Base-by-base conservation (phyloP, 2,888 invertebrate species). In the Lasioglossum zephyrum region DNA sequence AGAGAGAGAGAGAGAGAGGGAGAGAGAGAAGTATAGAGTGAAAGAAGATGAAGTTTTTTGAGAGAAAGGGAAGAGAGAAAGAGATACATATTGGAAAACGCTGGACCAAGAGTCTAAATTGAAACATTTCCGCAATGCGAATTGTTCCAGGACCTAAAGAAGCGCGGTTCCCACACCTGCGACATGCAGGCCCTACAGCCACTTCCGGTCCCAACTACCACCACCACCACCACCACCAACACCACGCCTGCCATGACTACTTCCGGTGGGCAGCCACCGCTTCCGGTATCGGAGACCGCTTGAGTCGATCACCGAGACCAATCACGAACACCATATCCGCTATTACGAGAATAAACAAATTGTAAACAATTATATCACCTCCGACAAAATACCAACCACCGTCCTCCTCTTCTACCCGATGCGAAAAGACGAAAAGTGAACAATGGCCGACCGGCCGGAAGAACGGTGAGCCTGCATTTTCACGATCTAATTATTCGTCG, bases 131-230 rank as follows among this genome's bases (percentile, higher is more conserved):
- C 90, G 90, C 93, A 94, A 94, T 95, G 91, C 92, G 91, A 94
- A 93, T 94, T 95, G 95, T 95, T 95, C 92, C 95, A 95, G 95
- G 95, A 95, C 90, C 93, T 95, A 93, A 95, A 95, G 95, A 95
- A 95, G 94, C 95, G 95, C 93, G 94, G 94, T 93, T 95, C 95
- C 92, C 95, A 95, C 93, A 93, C 94, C 93, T 95, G 94, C 93
- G 95, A 95, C 93, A 95, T 95, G 95, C 95, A 95, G 94, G 95
- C 94, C 92, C 94, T 95, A 91, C 94, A 94, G 94, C 94, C 95
- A 93, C 94, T 95, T 93, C 93, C 95, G 93, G 93, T 93, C 89
- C 93, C 94, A 89, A 92, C 89, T 82, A 92, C 89, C 87, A 90
- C 89, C 87, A 90, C 91, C 86, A 90, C 91, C 86, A 90, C 90